A percentile compares a stretch with the other conserved stretches of the same genome.
These are phyloP conservation scores for Artibeus jamaicensis DNA, from an alignment of 2,797 vertebrate genomes.

Conservation along the genomic window DNA sequence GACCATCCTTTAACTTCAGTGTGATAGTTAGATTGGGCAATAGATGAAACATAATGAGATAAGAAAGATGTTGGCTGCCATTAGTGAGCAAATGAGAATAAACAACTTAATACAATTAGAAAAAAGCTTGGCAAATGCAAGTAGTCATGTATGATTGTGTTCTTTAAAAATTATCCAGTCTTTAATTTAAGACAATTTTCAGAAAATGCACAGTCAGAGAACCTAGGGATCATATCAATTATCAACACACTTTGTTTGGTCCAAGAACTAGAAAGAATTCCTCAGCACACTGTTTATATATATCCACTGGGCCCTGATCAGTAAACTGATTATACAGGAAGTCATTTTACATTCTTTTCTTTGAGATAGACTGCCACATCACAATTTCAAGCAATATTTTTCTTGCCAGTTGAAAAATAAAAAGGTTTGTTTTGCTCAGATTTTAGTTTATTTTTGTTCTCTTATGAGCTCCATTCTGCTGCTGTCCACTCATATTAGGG, in stretches of 20 bases:
- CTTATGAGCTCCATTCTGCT: constrained; percentile 26
- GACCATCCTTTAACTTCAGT: background rate
- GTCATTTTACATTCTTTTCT: constrained; percentile 61
- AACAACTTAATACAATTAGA: background rate
- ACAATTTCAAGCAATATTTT: constrained; percentile 53
- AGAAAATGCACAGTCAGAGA: constrained; percentile 19
- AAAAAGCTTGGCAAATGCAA: constrained; percentile 5
- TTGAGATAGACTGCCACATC: constrained; percentile 34
- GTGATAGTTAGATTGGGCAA: background rate
- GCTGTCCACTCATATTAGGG: constrained; percentile 12
- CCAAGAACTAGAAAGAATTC: background rate
- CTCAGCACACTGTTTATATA: constrained; percentile 19
- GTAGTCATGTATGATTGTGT: constrained; percentile 19
- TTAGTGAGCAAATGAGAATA: constrained; percentile 32
- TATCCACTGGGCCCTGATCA: constrained; percentile 29
- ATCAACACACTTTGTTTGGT: background rate
- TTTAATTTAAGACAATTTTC: constrained; percentile 43
- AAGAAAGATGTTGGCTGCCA: background rate
- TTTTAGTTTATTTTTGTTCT: constrained; percentile 41
- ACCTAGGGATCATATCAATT: background rate
- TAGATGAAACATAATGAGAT: background rate
- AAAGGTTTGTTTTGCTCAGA: background rate
- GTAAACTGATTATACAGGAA: constrained; percentile 51
- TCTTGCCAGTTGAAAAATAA: constrained; percentile 43
- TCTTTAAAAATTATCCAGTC: constrained; percentile 35